A percentile compares a stretch with the other conserved stretches of the same genome.
Conservation (phyloP, 1,140 invertebrate genomes). For the Pachypsylla venusta region DNA sequence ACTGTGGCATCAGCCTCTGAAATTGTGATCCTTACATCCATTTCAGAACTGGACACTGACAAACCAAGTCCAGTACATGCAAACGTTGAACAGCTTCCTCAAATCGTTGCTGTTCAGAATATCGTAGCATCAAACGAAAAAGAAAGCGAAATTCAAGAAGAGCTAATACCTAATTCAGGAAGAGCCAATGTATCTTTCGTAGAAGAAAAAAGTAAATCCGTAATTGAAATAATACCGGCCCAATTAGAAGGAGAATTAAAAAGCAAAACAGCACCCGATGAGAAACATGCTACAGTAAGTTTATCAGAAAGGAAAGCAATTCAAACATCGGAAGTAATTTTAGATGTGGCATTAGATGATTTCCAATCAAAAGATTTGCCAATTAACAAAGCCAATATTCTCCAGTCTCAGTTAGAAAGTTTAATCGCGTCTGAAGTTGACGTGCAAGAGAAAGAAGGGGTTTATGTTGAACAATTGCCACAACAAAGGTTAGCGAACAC, state of each 20-base stretch:
- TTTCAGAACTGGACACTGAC: constrained; percentile 27
- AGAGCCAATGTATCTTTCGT: constrained; percentile 26
- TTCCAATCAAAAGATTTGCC: constrained; percentile 18
- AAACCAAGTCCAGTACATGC: constrained; percentile 27
- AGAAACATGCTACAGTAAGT: constrained; percentile 12
- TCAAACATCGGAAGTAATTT: constrained; percentile 23
- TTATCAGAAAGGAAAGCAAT: constrained; percentile 24
- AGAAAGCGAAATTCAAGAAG: constrained; percentile 32
- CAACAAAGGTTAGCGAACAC: constrained; percentile 31
- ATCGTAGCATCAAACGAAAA: constrained; percentile 35
- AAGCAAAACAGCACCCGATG: constrained; percentile 25
- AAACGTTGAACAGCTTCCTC: constrained; percentile 31
- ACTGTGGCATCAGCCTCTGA: constrained; percentile 28
- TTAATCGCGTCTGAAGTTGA: constrained; percentile 24
- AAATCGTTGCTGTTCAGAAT: constrained; percentile 35
- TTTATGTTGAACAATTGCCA: constrained; percentile 23
- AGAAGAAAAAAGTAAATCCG: constrained; percentile 23
- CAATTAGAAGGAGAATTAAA: constrained; percentile 29
- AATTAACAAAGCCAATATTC: constrained; percentile 20
- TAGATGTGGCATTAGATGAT: constrained; percentile 22
- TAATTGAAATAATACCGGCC: constrained; percentile 24
- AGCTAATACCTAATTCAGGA: constrained; percentile 24
- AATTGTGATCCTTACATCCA: constrained; percentile 28
- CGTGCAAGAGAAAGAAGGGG: constrained; percentile 30
- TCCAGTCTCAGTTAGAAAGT: constrained; percentile 25